Evolutionary conservation across 30 jellyfish, hydroid and myxozoan genomes (phyloP).

Genomic region (Aurelia sp.): DNA sequence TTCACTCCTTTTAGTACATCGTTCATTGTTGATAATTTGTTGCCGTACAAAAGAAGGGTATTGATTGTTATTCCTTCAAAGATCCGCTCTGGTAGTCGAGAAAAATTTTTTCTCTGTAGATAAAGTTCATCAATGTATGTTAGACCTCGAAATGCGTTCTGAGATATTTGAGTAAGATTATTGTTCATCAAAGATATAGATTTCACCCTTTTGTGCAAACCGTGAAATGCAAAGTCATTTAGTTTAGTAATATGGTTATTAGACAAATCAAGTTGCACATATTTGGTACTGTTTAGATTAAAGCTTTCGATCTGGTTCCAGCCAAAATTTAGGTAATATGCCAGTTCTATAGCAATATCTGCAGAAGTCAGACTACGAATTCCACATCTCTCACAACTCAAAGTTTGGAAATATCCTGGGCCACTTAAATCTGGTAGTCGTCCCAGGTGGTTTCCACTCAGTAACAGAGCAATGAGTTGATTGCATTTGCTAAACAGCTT

Average conservation of each 20-base stretch:
- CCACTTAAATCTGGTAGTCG: too few species aligned
- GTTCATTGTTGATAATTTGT: slow-evolving; percentile 10
- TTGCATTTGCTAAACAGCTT: too few species aligned
- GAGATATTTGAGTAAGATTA: background rate
- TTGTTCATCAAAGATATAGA: background rate
- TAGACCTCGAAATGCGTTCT: slow-evolving; percentile 27
- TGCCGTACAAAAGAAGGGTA: slow-evolving; percentile 23
- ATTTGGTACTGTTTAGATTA: too few species aligned
- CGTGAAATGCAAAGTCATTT: too few species aligned
- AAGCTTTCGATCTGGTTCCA: too few species aligned
- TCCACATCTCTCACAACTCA: too few species aligned
- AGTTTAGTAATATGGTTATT: slow-evolving; percentile 3
- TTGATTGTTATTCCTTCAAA: slow-evolving; percentile 20
- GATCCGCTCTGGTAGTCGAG: background rate
- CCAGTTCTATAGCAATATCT: too few species aligned
- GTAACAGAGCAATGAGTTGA: too few species aligned
- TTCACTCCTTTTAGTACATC: slow-evolving; percentile 40
- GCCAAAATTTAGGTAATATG: too few species aligned
- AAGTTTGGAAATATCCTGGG: too few species aligned
- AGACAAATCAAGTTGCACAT: slow-evolving; percentile 5
- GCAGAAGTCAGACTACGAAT: too few species aligned
- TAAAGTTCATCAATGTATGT: slow-evolving; percentile 1
- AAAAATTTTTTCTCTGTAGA: slow-evolving; percentile 26
- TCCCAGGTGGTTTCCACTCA: too few species aligned
- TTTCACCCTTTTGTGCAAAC: background rate